Evolutionary conservation across 1,140 invertebrate genomes (phyloP).

Genomic region (Saccostrea echinata): DNA sequence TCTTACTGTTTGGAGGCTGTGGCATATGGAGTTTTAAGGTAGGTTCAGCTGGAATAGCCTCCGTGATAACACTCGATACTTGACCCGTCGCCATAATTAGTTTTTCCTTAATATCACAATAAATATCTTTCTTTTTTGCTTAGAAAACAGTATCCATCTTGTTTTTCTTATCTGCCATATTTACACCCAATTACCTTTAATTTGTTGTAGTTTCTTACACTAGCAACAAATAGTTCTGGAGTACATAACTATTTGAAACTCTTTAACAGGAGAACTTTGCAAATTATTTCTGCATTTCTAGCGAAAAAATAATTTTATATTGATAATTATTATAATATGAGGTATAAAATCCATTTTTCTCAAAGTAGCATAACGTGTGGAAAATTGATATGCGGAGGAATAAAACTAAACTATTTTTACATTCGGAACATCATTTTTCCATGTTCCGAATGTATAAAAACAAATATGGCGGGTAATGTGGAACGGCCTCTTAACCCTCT

Average conservation of each 20-base stretch:
- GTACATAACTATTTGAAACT: too few relatives aligned
- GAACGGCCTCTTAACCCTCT: constrained; percentile 51
- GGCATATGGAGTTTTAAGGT: constrained; percentile 64
- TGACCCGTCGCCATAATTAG: constrained; percentile 62
- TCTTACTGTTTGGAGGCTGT: constrained; percentile 47
- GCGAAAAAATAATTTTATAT: not conserved
- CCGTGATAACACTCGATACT: constrained; percentile 58
- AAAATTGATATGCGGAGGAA: not conserved
- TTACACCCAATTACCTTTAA: constrained; percentile 37
- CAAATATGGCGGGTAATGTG: constrained; percentile 61
- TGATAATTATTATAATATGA: not conserved
- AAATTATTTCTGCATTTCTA: not conserved
- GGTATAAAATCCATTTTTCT: not conserved
- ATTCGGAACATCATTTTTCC: not conserved
- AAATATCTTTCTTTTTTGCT: not conserved
- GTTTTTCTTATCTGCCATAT: not conserved
- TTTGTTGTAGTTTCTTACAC: constrained; percentile 46
- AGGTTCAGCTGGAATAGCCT: constrained; percentile 64
- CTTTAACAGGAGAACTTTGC: too few relatives aligned
- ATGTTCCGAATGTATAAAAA: constrained; percentile 14
- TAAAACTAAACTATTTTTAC: not conserved
- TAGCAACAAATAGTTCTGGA: constrained; percentile 65
- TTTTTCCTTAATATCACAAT: not conserved
- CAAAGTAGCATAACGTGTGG: not conserved
- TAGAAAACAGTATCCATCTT: constrained; percentile 37